phyloP scores from a whole-genome alignment of 1,140 invertebrate genomes.

The Palaemon carinicauda region DNA sequence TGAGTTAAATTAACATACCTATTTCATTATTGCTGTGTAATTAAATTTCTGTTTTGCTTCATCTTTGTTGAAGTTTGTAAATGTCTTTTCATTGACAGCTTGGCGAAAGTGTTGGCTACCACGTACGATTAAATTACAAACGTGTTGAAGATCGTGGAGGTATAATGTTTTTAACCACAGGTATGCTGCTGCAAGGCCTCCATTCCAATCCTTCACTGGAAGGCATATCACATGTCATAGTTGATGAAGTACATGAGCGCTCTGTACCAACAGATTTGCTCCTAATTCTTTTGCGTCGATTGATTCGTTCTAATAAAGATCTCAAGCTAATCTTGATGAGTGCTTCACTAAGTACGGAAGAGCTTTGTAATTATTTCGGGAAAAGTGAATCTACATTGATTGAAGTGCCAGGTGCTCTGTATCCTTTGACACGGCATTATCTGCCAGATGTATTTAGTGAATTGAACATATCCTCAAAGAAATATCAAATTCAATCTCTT shows the following conservation, averaged over 20 bases:
- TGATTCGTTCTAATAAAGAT: conserved; percentile 75
- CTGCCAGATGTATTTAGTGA: not conserved
- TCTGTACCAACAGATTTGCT: conserved; percentile 78
- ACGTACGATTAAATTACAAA: conserved; percentile 68
- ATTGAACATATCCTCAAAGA: not conserved
- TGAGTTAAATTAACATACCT: no score
- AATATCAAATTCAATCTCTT: not conserved
- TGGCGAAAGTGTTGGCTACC: conserved; percentile 87
- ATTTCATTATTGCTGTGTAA: no score
- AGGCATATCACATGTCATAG: conserved; percentile 79
- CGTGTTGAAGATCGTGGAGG: conserved; percentile 13
- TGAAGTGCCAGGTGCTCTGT: conserved; percentile 38
- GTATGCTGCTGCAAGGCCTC: conserved; percentile 83
- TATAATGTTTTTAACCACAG: conserved; percentile 88
- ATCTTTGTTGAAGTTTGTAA: no score
- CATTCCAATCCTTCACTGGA: conserved; percentile 76
- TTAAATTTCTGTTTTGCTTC: no score
- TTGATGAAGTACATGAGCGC: conserved; percentile 94
- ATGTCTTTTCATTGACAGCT: conserved; percentile 64
- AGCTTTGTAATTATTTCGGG: conserved; percentile 82
- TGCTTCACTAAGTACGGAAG: conserved; percentile 77
- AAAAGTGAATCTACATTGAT: conserved; percentile 63
- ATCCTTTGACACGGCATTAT: conserved; percentile 52
- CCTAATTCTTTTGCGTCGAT: conserved; percentile 79
- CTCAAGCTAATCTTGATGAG: conserved; percentile 88